Evolutionary conservation across 2,888 invertebrate species (phyloP), one percentile per base, ranked within the genome.

Genomic region (Creontiades dilutus): DNA sequence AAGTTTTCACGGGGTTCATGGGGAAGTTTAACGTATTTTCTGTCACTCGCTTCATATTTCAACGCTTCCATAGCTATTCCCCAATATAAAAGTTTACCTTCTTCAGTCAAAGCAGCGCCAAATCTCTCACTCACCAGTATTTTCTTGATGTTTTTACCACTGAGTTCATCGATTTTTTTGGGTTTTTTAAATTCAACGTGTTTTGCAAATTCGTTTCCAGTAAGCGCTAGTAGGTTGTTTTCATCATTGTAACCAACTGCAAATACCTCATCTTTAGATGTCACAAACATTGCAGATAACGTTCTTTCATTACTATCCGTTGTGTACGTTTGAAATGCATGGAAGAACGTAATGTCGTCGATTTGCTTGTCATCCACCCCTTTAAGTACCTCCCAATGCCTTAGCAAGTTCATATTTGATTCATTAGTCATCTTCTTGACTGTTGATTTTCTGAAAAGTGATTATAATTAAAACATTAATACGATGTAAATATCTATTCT

Each of bases 31-130:
- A 85, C 57, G 28, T 85, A 55, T 37, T 85, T 85, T 5, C 16
- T 13, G 14, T 57, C 85, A 9, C n/a, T 3, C 3, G 19, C 61
- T n/a, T 57, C 85, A n/a, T 28, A n/a, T 13, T 23, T 27, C 2
- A 57, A 23, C 12, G 16, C 16, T 19, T 28, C 16, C 37, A 85
- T 85, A 61, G 19, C 61, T 61, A n/a, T 85, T 12, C 85, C 85
- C 85, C 85, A 85, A 37, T 85, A 85, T 7, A 85, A 9, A 16
- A 85, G 16, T 61, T 85, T 85, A 12, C 85, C 85, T 13, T 85
- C 57, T 19, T 61, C 28, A 1, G 85, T 85, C 16, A 85, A 27
- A n/a, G 85, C 85, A 13, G 85, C 61, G 19, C 85, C 85, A 19
- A 85, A 85, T n/a, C 57, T 52, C 85, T 85, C 85, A 27, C n/a